Evolutionary conservation across 2,888 invertebrate genomes (phyloP).

Genomic region (Torymus aiolomorphi): DNA sequence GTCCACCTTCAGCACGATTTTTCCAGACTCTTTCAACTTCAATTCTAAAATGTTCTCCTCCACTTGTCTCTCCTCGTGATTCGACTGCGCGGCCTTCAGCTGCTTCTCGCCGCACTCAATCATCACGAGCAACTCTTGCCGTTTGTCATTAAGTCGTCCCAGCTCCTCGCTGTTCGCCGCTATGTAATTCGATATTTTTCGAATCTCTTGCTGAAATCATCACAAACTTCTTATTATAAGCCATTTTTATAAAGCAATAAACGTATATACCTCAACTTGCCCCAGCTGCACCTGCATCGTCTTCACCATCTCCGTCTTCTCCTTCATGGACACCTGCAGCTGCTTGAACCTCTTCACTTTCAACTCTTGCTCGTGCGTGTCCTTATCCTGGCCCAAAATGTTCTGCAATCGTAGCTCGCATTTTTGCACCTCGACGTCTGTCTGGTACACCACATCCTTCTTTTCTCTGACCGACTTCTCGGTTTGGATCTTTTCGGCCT

Average conservation of each 20-base stretch:
- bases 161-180: constrained; percentile 76
- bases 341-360: constrained; percentile 75
- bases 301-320: constrained; percentile 75
- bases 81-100: constrained; percentile 74
- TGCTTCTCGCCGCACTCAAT: constrained; percentile 80
- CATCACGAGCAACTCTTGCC: constrained; percentile 78
- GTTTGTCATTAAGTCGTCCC: constrained; percentile 75
- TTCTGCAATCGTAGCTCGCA: constrained; percentile 67
- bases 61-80: constrained; percentile 79
- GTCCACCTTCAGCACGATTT: constrained; percentile 80
- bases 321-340: constrained; percentile 75
- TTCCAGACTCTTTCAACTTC: constrained; percentile 81
- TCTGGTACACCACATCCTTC: constrained; percentile 64
- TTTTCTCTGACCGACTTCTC: constrained; percentile 64
- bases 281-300: constrained; percentile 77
- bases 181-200: constrained; percentile 76
- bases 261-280: constrained; percentile 75
- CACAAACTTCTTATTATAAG: neutral
- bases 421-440: constrained; percentile 67
- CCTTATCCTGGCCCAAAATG: constrained; percentile 64
- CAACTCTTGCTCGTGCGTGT: constrained; percentile 72
- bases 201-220: constrained; percentile 76
- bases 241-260: too few species aligned
- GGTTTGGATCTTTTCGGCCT: constrained; percentile 59
- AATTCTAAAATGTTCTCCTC: constrained; percentile 83